These are phyloP conservation scores for Casuarius casuarius DNA, from an alignment of 2,113 vertebrate genomes.

Conservation along the genomic window DNA sequence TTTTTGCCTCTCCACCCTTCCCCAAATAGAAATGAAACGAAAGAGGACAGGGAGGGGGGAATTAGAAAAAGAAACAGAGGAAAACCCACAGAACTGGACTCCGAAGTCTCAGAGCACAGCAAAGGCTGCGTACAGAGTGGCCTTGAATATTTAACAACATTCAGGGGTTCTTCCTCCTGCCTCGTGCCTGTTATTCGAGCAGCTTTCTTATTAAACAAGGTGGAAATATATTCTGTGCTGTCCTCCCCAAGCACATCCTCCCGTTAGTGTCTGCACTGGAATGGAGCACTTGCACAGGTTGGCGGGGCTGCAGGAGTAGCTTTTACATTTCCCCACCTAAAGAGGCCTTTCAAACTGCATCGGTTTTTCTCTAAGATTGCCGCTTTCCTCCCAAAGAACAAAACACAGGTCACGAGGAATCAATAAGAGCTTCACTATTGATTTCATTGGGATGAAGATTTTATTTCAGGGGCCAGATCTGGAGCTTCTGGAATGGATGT, in stretches of 20 bases:
- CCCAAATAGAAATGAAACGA: conserved; percentile 52
- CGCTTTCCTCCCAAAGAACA: neutral
- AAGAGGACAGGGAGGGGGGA: neutral
- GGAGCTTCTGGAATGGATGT: neutral
- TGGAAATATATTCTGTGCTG: accelerated
- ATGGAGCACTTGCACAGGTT: neutral
- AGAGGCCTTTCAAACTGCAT: neutral
- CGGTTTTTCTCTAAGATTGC: too few relatives aligned
- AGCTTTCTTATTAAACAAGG: neutral
- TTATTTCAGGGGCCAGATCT: neutral
- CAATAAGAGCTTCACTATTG: accelerated
- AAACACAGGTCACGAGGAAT: neutral
- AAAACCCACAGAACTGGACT: conserved; percentile 32
- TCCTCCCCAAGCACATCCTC: neutral
- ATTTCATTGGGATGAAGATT: neutral
- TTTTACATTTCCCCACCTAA: accelerated
- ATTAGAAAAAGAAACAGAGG: conserved; percentile 44
- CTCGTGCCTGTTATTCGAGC: accelerated
- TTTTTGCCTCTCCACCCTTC: neutral
- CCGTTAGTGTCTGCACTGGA: neutral
- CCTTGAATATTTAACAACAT: neutral
- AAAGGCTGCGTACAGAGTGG: accelerated
- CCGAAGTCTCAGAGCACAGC: neutral
- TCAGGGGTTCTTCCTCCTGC: neutral
- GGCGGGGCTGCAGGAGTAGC: neutral